Conservation (phyloP, 2,797 vertebrate species). For the Poecilia picta region DNA sequence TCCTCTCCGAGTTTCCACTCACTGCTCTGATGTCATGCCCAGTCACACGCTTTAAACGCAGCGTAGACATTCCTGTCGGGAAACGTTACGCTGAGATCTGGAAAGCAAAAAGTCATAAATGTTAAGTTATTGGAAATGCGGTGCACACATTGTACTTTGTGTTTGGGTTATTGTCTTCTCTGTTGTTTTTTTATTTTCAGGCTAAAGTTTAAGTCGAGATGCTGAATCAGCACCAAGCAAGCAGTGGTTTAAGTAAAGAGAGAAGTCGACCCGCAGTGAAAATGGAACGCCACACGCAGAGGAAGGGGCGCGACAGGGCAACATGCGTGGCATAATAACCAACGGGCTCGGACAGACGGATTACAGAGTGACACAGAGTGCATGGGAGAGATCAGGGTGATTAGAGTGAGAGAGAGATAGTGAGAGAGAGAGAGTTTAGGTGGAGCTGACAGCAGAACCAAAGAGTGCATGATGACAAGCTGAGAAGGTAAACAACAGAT, state of each 20-base stretch:
- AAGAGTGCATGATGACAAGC: conserved; percentile 20
- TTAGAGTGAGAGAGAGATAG: conserved; percentile 35
- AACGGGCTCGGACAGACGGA: conserved; percentile 52
- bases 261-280: conserved; percentile 25
- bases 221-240: conserved; percentile 45
- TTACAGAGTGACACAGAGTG: conserved; percentile 56
- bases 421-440: conserved; percentile 25
- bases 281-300: conserved; percentile 39
- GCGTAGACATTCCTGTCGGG: background rate
- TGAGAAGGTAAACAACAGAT: background rate
- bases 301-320: conserved; percentile 26
- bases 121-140: background rate
- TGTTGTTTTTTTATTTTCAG: background rate
- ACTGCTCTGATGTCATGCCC: conserved; percentile 49
- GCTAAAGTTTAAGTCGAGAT: conserved; percentile 26
- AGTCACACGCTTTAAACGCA: conserved; percentile 8
- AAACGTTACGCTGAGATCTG: background rate
- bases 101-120: background rate
- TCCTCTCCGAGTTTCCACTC: conserved; percentile 61
- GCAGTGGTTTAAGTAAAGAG: conserved; percentile 29
- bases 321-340: conserved; percentile 42
- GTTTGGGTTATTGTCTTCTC: background rate
- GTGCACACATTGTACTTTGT: background rate
- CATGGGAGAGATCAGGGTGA: conserved; percentile 60
- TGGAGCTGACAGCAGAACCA: conserved; percentile 17